Evolutionary conservation across 1,140 invertebrate genomes (phyloP), one percentile per base, ranked within the genome.

Genomic region (Archivesica marissinica): DNA sequence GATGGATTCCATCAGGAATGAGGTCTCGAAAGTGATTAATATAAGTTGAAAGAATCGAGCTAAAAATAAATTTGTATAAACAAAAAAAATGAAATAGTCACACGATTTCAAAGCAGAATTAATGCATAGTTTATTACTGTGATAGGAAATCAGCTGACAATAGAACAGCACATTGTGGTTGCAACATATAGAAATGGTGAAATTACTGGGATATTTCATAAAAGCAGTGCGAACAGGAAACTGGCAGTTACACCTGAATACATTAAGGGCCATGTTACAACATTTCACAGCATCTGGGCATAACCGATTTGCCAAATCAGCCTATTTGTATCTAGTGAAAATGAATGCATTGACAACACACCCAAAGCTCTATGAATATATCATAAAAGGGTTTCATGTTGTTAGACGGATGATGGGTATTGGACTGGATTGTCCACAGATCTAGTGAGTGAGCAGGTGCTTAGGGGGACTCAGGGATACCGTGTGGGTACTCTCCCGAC

Each of bases 241-340:
- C 64, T 90, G 88, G 86, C 30, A 85, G 15, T 56, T 88, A 13
- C 82, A 88, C 44, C 30, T 87, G 4, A 17, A 81, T 23, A 25
- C 86, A 28, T 92, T 94, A 28, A 52, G 86, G 74, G 82, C 91
- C 85, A 94, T 94, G 89, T 81, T 94, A 13, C 93, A 92, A 13
- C 93, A 84, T 77, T 93, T 94, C 88, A 89, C 94, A 88, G 92
- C 94, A 4, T 72, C 88, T 79, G 94, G 94, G 17, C 94, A 95
- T 86, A 92, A 93, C 79, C 75, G 92, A 38, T 95, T 94, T 89
- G 92, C 94, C 7, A 95, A 95, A 92, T 94, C 92, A 75, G 88
- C 89, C 47, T 92, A 93, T 50, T 74, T 95, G 23, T 95, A 94
- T 88, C 68, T 95, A 15, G 93, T 94, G 91, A 86, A 94, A 88